Conservation (phyloP, 1,140 invertebrate genomes). For the Caenorhabditis briggsae region DNA sequence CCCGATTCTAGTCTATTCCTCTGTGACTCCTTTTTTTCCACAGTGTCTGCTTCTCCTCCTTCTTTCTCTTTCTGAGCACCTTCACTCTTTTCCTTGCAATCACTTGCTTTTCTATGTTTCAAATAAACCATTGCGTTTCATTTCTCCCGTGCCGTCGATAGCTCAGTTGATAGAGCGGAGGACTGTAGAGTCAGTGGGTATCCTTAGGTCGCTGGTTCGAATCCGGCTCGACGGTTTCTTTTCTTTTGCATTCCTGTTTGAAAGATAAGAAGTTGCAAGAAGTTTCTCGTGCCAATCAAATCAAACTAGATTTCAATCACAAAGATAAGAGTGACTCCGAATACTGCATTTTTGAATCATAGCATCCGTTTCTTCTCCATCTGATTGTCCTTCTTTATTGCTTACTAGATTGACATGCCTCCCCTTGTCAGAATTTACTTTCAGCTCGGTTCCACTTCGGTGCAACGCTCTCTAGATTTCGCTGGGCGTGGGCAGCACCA, state of each 20-base stretch:
- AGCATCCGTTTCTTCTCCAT: background rate
- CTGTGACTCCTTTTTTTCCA: background rate
- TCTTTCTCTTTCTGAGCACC: background rate
- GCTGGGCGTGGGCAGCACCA: too few species aligned
- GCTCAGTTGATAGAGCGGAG: constrained; percentile 71
- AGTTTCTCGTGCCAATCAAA: constrained; percentile 5
- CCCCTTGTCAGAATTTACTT: background rate
- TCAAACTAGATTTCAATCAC: background rate
- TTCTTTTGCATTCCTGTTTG: background rate
- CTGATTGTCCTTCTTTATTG: background rate
- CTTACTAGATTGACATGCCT: too few species aligned
- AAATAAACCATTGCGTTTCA: background rate
- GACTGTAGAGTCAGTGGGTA: constrained; percentile 66
- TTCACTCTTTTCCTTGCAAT: background rate
- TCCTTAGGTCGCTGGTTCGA: constrained; percentile 75
- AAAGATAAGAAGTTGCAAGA: background rate
- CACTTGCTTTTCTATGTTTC: background rate
- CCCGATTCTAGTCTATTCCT: background rate
- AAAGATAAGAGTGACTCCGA: background rate
- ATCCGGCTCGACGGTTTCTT: constrained; percentile 70
- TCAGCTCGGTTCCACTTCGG: background rate
- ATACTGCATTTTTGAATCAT: background rate
- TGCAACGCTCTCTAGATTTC: background rate
- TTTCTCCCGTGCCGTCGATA: constrained; percentile 56
- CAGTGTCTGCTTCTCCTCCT: background rate